Percentiles rank a stretch among this genome's conserved stretches.
phyloP scores from a whole-genome alignment of 2,113 vertebrate genomes.

The Zingel zingel region DNA sequence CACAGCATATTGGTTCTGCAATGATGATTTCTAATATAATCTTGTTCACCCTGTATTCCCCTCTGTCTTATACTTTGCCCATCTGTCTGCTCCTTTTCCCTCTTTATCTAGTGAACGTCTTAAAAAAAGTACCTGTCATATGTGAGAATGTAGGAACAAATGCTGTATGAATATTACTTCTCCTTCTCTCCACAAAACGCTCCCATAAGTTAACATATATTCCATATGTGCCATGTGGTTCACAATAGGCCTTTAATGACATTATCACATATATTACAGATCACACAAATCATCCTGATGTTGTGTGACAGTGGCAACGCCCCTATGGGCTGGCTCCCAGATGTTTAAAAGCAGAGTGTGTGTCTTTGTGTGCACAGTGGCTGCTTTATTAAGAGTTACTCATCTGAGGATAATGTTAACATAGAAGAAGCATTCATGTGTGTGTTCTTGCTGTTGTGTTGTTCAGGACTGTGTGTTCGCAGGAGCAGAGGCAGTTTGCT shows the following conservation, averaged over 20 bases:
- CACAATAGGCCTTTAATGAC: constrained; percentile 61
- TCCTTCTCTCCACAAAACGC: constrained; percentile 19
- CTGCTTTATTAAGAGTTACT: constrained; percentile 26
- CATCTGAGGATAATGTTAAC: constrained; percentile 33
- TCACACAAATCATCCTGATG: constrained; percentile 73
- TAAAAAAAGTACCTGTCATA: constrained; percentile 14
- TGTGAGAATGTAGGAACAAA: constrained; percentile 27
- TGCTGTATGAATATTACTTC: constrained; percentile 35
- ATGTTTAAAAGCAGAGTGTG: constrained; percentile 57
- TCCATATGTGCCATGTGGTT: constrained; percentile 77
- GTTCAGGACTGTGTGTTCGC: not conserved
- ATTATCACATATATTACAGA: constrained; percentile 78
- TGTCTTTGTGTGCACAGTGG: constrained; percentile 6
- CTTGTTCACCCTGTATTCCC: not conserved
- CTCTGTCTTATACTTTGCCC: not conserved
- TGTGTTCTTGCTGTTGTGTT: not conserved
- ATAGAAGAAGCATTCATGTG: not conserved
- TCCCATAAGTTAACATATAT: constrained; percentile 56
- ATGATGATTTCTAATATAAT: not conserved
- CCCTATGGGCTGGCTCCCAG: constrained; percentile 45
- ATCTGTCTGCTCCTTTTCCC: constrained; percentile 7
- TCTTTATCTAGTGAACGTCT: constrained; percentile 14
- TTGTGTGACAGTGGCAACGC: constrained; percentile 60
- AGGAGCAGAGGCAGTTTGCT: not conserved
- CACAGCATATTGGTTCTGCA: not conserved